Percentiles rank a stretch among this genome's conserved stretches.
Evolutionary conservation across 2,113 vertebrate genomes (phyloP).

Genomic region (Labeo catla): DNA sequence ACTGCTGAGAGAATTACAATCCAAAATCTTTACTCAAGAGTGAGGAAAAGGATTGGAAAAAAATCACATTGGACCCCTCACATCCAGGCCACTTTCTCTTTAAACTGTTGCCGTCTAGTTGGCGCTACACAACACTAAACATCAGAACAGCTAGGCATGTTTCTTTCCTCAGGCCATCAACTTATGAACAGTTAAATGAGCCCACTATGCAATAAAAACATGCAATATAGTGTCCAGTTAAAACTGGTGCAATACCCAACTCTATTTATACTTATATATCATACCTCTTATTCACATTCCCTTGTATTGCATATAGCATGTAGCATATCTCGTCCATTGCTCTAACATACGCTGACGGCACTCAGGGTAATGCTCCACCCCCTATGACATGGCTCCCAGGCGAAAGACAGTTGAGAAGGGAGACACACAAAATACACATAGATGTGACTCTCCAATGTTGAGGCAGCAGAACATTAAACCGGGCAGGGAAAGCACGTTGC

Average conservation of each 20-base stretch:
- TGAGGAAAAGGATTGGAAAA: background rate
- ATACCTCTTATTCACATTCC: background rate
- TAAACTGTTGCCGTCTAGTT: background rate
- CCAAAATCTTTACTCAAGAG: background rate
- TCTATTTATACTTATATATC: no score
- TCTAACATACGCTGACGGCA: no score
- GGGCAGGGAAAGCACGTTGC: slow-evolving; percentile 68
- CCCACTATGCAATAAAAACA: background rate
- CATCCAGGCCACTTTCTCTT: background rate
- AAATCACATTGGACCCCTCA: background rate
- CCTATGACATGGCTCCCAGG: background rate
- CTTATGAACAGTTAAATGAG: background rate
- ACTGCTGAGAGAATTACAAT: background rate
- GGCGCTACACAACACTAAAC: background rate
- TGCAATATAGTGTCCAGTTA: background rate
- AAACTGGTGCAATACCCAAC: no score
- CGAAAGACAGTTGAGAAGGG: background rate
- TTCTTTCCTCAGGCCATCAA: background rate
- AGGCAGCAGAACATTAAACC: slow-evolving; percentile 47
- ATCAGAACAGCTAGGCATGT: background rate
- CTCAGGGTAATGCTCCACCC: background rate
- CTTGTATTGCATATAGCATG: background rate
- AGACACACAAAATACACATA: slow-evolving; percentile 37
- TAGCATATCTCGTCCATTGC: background rate
- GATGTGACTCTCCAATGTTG: slow-evolving; percentile 12